Conservation (phyloP, 2,797 vertebrate species). For the Anableps anableps region DNA sequence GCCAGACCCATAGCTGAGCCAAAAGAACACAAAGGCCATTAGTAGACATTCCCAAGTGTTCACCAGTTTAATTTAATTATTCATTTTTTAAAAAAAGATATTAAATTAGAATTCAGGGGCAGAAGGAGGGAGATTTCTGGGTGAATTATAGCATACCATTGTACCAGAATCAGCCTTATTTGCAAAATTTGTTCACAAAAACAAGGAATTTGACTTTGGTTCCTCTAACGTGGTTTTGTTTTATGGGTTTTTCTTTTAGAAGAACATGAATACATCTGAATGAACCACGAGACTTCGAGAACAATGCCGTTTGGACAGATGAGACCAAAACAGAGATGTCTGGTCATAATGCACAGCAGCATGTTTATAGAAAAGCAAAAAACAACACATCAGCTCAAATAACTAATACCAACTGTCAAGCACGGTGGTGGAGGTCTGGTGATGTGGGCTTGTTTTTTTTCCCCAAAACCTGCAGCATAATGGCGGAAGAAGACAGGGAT, state of each 20-base stretch:
- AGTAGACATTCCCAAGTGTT: background rate
- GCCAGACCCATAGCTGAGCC: no score
- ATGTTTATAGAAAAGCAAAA: background rate
- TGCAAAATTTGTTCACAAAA: background rate
- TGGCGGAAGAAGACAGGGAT: background rate
- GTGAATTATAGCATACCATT: background rate
- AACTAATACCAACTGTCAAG: background rate
- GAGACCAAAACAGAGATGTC: background rate
- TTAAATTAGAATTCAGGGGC: background rate
- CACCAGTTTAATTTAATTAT: no score
- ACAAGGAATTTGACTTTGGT: background rate
- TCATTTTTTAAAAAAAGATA: no score
- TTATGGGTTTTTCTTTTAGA: background rate
- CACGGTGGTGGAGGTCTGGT: background rate
- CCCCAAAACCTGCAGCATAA: background rate
- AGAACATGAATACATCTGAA: background rate
- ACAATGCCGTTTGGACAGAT: background rate
- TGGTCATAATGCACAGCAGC: no score
- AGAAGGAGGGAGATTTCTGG: background rate
- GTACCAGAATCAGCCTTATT: background rate
- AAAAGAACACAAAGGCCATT: no score
- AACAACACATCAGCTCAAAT: background rate
- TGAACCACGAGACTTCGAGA: background rate
- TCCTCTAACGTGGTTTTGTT: background rate
- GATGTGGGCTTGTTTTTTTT: background rate